Base-by-base conservation (phyloP, 2,888 invertebrate species). In the Mimas tiliae region DNA sequence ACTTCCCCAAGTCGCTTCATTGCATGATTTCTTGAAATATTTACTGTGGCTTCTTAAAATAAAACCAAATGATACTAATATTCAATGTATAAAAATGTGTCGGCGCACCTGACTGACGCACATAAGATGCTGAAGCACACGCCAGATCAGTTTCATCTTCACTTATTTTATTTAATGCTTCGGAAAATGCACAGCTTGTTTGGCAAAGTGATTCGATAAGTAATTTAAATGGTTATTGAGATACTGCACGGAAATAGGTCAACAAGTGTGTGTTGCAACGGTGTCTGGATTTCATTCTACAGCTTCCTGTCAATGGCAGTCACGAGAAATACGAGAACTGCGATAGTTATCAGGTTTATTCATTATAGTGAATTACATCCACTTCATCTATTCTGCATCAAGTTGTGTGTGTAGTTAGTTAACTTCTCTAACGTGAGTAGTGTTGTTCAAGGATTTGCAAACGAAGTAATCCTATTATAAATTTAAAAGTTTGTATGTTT, bases 191-290 rank as follows among this genome's bases (percentile, higher is more conserved):
- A 71, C 64, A 70, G 68, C 65, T 69, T 62, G 67, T 65, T 58
- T 55, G 62, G 68, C 50, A 51, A 63, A 74, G 69, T 65, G 74
- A 71, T 72, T 71, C 70, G 71, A 70, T 69, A 77, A 80, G 58
- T 58, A 58, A 80, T 78, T 72, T 78, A 77, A 79, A 74, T 74
- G 75, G 76, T 73, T 72, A 72, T 76, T 70, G 69, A 71, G 73
- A 74, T 69, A 69, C 69, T 62, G 66, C 67, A 70, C 62, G 55
- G 67, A 86, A 81, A 73, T 81, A 74, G 83, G 84, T 84, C 84
- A 84, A 73, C 73, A 70, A 69, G 69, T 68, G 68, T 73, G 72
- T 72, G 76, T 75, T 74, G 69, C 73, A 73, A 76, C 71, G 73
- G 71, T 71, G 74, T 68, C 73, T 74, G 76, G 68, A 77, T 73